Evolutionary conservation across 2,888 invertebrate genomes (phyloP).

Genomic region (Cactoblastis cactorum): DNA sequence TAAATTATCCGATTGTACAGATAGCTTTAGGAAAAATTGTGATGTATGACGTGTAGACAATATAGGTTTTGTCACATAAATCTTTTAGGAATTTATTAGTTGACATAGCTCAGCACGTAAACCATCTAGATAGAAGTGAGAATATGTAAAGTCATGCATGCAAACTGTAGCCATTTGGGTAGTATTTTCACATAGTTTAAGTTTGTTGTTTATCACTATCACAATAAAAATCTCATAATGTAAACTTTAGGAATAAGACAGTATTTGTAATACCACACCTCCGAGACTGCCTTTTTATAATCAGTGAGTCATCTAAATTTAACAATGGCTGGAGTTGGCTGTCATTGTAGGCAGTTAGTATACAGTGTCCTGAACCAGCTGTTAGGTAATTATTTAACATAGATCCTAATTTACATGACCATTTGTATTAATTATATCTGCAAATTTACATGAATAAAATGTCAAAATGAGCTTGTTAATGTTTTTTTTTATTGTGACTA

Average conservation of each 20-base stretch:
- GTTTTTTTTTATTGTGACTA: conserved; percentile 33
- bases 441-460: conserved; percentile 80
- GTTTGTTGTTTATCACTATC: conserved; percentile 76
- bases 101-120: conserved; percentile 70
- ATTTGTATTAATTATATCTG: conserved; percentile 80
- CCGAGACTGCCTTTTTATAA: conserved; percentile 80
- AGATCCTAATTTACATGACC: conserved; percentile 76
- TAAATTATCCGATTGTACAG: conserved; percentile 74
- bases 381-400: conserved; percentile 68
- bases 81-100: conserved; percentile 69
- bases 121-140: conserved; percentile 63
- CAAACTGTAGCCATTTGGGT: conserved; percentile 68
- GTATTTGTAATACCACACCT: conserved; percentile 77
- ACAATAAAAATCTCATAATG: conserved; percentile 77
- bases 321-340: conserved; percentile 57
- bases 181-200: conserved; percentile 73
- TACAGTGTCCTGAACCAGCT: conserved; percentile 63
- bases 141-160: conserved; percentile 62
- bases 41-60: conserved; percentile 80
- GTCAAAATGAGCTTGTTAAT: conserved; percentile 75
- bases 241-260: conserved; percentile 74
- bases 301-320: conserved; percentile 66
- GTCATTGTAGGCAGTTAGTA: conserved; percentile 49
- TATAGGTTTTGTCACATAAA: conserved; percentile 78
- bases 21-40: conserved; percentile 80